Conservation (phyloP, 2,888 invertebrate species). For the Oscheius sp. region DNA sequence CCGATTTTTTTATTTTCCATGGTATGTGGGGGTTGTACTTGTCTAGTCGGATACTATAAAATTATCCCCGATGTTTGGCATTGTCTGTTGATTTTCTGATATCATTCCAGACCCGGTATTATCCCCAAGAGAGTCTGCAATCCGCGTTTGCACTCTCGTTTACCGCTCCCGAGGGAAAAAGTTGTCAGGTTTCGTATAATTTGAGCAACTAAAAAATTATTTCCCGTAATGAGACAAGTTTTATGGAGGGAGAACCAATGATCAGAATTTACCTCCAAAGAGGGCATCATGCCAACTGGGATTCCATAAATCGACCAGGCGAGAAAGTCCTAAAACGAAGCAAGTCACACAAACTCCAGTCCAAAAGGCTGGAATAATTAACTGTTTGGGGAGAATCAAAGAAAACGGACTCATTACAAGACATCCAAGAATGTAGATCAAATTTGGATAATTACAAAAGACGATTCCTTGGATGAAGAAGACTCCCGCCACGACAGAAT, state of each 20-base stretch:
- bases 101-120: too few relatives aligned
- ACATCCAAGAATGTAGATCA: constrained; percentile 20
- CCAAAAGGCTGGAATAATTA: constrained; percentile 26
- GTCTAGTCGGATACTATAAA: too few relatives aligned
- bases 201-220: neutral
- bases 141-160: neutral
- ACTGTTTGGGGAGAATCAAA: too few relatives aligned
- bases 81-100: too few relatives aligned
- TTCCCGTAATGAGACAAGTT: too few relatives aligned
- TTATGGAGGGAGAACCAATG: neutral
- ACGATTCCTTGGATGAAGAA: constrained; percentile 32
- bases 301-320: constrained; percentile 30
- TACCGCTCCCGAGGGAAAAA: neutral
- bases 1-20: too few relatives aligned
- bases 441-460: constrained; percentile 23
- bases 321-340: constrained; percentile 21
- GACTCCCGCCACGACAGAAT: constrained; percentile 12
- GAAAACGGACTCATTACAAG: constrained; percentile 11
- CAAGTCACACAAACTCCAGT: constrained; percentile 13
- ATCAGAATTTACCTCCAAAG: constrained; percentile 4
- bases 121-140: neutral
- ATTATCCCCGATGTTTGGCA: too few relatives aligned
- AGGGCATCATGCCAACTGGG: constrained; percentile 22
- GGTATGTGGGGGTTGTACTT: too few relatives aligned
- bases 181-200: neutral